Base-by-base conservation (phyloP, 1,140 invertebrate genomes). In the Lerema accius region DNA sequence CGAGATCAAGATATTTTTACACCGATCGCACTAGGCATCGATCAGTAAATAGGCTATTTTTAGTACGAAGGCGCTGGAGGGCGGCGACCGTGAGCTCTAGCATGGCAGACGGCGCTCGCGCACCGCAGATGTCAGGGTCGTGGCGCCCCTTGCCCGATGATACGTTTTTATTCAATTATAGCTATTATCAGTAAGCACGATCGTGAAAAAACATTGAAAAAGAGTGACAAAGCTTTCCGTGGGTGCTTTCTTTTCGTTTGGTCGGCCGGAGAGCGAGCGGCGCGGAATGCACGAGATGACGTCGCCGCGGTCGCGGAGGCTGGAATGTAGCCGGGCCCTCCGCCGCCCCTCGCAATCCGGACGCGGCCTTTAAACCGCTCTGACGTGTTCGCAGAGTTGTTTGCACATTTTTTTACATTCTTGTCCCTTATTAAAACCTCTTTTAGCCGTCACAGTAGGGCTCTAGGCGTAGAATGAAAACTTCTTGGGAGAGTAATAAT, bases 321-420 rank as follows among this genome's bases (percentile, higher is more conserved):
- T 86, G 86, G 88, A 90, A 90, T 89, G 88, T 73, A 76, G 84
- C 79, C 77, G 69, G 66, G 69, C 81, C 82, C 82, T 84, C 80
- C 76, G 76, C 82, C 80, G 71, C 78, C 84, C 84, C 82, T 82
- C 82, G 73, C 87, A 84, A 88, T 86, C 85, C 83, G 84, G 83
- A 83, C 82, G 76, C 84, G 82, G 84, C 79, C 81, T 89, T 86
- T 85, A 86, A 89, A 86, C 87, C 80, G 80, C 84, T 79, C 84
- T 84, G 70, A 90, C 87, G 87, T 90, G 86, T 90, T 89, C 84
- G 80, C 85, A 71, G 76, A 89, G 77, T 86, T 87, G 84, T 89
- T 90, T 88, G 84, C 86, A 89, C 86, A 89, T 87, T 88, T 89
- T 90, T 89, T 87, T 89, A 83, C 82, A 84, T 86, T 88, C 79